Evolutionary conservation across 2,888 invertebrate species (phyloP).

Genomic region (Agrotis ipsilon): DNA sequence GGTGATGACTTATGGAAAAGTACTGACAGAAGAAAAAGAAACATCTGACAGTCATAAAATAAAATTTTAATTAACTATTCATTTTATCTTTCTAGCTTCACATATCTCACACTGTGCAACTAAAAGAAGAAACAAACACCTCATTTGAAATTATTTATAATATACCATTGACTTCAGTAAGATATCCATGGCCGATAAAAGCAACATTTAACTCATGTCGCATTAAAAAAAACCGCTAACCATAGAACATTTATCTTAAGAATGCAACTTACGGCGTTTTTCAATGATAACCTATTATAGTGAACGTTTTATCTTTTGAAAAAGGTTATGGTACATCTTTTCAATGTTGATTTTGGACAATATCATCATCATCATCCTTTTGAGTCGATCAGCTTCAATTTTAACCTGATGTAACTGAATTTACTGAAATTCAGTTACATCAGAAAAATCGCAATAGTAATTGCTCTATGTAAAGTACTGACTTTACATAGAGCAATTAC

Average conservation of each 20-base stretch:
- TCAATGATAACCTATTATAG: slow-evolving; percentile 20
- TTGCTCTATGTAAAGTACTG: no score
- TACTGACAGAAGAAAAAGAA: no score
- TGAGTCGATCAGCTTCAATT: no score
- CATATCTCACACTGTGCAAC: slow-evolving; percentile 43
- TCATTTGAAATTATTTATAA: slow-evolving; percentile 69
- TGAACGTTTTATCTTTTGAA: slow-evolving; percentile 16
- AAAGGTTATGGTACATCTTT: not conserved
- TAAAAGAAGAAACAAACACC: slow-evolving; percentile 50
- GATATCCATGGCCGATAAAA: slow-evolving; percentile 69
- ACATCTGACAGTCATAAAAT: no score
- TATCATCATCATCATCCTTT: no score
- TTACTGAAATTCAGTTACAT: no score
- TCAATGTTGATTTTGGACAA: not conserved
- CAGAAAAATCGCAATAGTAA: no score
- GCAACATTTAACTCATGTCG: slow-evolving; percentile 52
- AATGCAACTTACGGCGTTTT: slow-evolving; percentile 35
- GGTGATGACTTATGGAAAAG: no score
- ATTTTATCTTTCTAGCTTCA: not conserved
- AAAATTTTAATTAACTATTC: no score
- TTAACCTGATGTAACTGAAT: no score
- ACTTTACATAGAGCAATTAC: no score
- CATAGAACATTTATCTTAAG: slow-evolving; percentile 24
- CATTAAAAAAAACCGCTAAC: slow-evolving; percentile 53
- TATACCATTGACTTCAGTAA: slow-evolving; percentile 62